These are phyloP conservation scores for Lepeophtheirus salmonis DNA, from an alignment of 1,140 invertebrate species.

Conservation along the genomic window DNA sequence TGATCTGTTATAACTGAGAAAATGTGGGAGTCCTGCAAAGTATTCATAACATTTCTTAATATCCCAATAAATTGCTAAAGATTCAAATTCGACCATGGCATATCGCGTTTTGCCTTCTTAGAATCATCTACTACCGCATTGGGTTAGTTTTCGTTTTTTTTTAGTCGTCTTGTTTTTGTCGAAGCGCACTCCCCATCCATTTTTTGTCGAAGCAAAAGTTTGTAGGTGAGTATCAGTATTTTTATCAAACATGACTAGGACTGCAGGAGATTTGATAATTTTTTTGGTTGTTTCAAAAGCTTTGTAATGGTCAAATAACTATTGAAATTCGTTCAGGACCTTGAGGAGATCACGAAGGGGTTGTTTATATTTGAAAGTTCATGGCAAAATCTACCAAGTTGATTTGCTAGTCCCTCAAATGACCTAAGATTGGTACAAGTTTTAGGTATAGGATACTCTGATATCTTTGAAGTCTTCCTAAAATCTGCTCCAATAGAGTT, in stretches of 20 bases:
- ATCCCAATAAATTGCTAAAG: constrained; percentile 18
- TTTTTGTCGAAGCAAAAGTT: constrained; percentile 20
- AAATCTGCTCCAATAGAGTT: background rate
- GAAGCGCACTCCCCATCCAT: constrained; percentile 18
- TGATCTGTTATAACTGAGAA: constrained; percentile 21
- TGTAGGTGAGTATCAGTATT: constrained; percentile 15
- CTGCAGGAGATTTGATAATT: background rate
- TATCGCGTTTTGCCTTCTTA: constrained; percentile 20
- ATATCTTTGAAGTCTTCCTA: background rate
- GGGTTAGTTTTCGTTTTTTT: constrained; percentile 17
- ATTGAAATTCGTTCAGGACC: constrained; percentile 4
- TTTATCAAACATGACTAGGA: constrained; percentile 19
- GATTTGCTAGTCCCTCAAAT: constrained; percentile 16
- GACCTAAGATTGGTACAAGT: constrained; percentile 16
- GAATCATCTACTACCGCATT: constrained; percentile 19
- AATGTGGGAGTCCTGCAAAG: constrained; percentile 18
- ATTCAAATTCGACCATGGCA: constrained; percentile 21
- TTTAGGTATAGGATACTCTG: constrained; percentile 17
- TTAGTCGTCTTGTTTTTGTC: constrained; percentile 17
- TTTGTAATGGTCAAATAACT: constrained; percentile 11
- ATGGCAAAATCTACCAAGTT: constrained; percentile 10
- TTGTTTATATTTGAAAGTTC: background rate
- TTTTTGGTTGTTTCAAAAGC: constrained; percentile 14
- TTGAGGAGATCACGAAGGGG: constrained; percentile 16
- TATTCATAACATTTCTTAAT: constrained; percentile 20